phyloP scores from a whole-genome alignment of 2,113 vertebrate genomes.

The cattle (Bos taurus) region DNA sequence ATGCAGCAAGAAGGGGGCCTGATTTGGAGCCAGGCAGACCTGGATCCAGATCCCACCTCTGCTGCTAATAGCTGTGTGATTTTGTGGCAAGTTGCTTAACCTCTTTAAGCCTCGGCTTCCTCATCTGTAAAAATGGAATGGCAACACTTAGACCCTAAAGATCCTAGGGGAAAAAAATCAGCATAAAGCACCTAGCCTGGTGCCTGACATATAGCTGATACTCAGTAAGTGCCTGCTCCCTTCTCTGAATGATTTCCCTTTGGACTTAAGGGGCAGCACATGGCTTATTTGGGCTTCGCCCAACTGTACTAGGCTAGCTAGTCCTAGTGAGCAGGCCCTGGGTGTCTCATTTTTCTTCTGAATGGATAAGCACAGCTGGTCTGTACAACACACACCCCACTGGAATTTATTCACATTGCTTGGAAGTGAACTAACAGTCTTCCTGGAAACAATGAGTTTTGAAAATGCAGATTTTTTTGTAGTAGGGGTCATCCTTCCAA shows the following conservation, averaged over 20 bases:
- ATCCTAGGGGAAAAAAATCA: not conserved
- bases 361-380: slow-evolving; percentile 3
- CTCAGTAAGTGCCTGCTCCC: not conserved
- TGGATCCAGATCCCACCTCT: not conserved
- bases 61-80: not conserved
- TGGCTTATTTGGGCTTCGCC: not conserved
- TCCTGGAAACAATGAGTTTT: not conserved
- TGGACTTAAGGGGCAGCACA: not conserved
- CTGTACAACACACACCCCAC: not conserved
- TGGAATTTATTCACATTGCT: not conserved
- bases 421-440: not conserved
- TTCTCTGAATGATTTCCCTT: not conserved
- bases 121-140: not conserved
- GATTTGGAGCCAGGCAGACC: not conserved
- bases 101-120: not conserved
- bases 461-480: not conserved
- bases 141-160: not conserved
- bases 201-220: not conserved
- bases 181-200: not conserved
- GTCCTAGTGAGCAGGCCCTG: not conserved
- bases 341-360: not conserved
- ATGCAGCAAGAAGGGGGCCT: rapidly evolving
- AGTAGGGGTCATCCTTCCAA: not conserved
- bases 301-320: not conserved
- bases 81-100: not conserved